These are phyloP conservation scores for Turritopsis dohrnii DNA, from an alignment of 30 jellyfish, hydroid and myxozoan species.

Conservation along the genomic window DNA sequence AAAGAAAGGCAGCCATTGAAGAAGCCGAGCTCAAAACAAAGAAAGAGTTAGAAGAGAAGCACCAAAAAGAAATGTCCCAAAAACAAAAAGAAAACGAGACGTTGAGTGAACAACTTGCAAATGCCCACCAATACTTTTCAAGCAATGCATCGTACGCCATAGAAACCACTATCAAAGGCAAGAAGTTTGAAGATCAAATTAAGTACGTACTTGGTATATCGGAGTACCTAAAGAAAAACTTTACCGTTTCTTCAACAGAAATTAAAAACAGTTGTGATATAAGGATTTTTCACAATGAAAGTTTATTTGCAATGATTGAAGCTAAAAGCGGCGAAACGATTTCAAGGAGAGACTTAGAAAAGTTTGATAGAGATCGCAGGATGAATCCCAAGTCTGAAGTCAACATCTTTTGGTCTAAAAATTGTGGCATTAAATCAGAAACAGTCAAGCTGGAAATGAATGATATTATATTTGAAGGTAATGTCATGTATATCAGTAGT, in stretches of 20 bases:
- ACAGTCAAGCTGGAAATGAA: neutral
- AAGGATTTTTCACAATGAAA: neutral
- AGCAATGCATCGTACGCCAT: neutral
- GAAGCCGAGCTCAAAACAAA: no score
- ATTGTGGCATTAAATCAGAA: neutral
- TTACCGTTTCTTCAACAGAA: neutral
- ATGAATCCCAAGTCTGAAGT: neutral
- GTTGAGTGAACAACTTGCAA: neutral
- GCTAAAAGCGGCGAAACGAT: neutral
- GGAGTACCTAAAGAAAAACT: neutral
- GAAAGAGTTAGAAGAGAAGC: neutral
- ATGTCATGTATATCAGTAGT: neutral
- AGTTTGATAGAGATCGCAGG: neutral
- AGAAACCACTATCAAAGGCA: neutral
- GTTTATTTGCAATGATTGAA: neutral
- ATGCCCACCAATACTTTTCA: neutral
- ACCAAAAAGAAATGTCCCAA: neutral
- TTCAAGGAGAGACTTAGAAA: neutral
- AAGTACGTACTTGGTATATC: no score
- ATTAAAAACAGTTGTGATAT: neutral
- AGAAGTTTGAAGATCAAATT: neutral
- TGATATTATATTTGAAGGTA: neutral
- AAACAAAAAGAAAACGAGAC: neutral
- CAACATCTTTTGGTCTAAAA: neutral
- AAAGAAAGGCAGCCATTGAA: no score